These are phyloP conservation scores for Cyphomyrus plagiostoma DNA, from an alignment of 2,113 vertebrate genomes.

Conservation along the genomic window DNA sequence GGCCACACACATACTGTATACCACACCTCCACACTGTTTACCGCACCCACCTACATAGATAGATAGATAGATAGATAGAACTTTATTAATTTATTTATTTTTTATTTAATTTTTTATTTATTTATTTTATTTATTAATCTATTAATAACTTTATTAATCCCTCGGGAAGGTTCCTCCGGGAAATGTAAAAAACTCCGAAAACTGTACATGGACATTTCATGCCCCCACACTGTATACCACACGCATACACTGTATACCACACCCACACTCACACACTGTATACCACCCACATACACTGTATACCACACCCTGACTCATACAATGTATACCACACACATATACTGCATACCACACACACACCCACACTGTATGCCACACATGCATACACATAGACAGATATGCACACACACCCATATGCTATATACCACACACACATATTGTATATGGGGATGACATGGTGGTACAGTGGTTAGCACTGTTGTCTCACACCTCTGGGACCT, in stretches of 20 bases:
- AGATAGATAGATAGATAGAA: too few species aligned
- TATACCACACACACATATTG: neutral
- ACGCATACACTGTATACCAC: too few species aligned
- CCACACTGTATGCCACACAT: neutral
- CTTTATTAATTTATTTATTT: too few species aligned
- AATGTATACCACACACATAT: neutral
- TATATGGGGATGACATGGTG: neutral
- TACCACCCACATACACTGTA: neutral
- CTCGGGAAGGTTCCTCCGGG: too few species aligned
- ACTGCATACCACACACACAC: neutral
- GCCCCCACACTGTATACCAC: neutral
- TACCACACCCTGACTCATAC: neutral
- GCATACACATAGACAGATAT: too few species aligned
- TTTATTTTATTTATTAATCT: too few species aligned
- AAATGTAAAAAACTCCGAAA: too few species aligned
- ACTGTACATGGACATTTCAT: too few species aligned
- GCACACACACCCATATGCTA: neutral
- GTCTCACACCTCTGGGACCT: too few species aligned
- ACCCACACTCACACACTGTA: neutral
- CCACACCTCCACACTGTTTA: neutral
- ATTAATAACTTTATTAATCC: too few species aligned
- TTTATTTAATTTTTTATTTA: too few species aligned
- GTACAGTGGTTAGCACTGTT: too few species aligned
- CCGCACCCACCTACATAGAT: neutral
- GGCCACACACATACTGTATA: neutral